Percentiles rank a stretch among this genome's conserved stretches.
These are phyloP conservation scores for Pelosia muscerda DNA, from an alignment of 2,888 invertebrate genomes.

Conservation along the genomic window DNA sequence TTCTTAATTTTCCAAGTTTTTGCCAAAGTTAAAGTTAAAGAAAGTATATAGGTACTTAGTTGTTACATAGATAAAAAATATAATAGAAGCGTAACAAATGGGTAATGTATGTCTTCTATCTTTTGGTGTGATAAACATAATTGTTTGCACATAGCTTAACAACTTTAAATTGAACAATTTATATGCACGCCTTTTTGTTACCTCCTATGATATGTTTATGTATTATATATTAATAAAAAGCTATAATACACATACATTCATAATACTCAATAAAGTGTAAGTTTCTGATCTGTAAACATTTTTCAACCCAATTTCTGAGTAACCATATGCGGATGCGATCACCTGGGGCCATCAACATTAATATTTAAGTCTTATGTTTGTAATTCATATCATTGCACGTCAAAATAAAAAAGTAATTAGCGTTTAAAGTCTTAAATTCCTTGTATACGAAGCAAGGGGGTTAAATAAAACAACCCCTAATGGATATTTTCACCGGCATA, in stretches of 20 bases:
- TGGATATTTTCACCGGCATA: constrained; percentile 35
- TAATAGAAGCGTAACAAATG: no score
- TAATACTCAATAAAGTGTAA: constrained; percentile 17
- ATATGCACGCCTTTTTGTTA: no score
- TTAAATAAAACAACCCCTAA: constrained; percentile 44
- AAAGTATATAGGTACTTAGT: no score
- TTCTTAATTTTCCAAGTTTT: no score
- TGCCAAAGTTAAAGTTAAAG: no score
- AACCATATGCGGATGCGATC: constrained; percentile 20
- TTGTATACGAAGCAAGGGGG: constrained; percentile 34
- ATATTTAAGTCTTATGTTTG: constrained; percentile 36
- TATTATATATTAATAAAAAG: no score
- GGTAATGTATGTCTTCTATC: no score
- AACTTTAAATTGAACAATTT: no score
- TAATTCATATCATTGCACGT: constrained; percentile 35
- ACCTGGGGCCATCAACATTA: constrained; percentile 42
- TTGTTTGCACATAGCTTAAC: no score
- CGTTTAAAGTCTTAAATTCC: constrained; percentile 39
- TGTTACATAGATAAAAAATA: no score
- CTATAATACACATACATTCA: not conserved
- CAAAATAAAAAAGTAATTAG: constrained; percentile 40
- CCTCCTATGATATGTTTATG: no score
- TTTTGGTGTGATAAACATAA: not conserved
- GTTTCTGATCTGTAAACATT: constrained; percentile 44
- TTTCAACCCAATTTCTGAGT: constrained; percentile 34